phyloP scores from a whole-genome alignment of 2,113 vertebrate species.

The Hepsetus odoe region DNA sequence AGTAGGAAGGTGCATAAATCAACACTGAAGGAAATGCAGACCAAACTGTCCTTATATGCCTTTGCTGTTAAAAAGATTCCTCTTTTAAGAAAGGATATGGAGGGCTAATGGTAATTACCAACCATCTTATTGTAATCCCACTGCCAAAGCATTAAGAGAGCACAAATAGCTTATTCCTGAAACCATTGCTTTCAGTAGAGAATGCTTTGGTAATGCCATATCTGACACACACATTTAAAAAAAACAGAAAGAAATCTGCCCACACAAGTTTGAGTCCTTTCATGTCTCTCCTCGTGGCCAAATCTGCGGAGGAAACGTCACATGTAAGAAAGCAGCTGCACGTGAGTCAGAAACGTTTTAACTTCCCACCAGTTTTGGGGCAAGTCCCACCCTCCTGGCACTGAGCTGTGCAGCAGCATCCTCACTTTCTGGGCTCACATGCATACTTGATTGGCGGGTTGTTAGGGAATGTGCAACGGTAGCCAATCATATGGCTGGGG shows the following conservation, averaged over 20 bases:
- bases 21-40: no score
- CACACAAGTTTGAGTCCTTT: not conserved
- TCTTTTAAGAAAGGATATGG: not conserved
- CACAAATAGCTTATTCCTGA: no score
- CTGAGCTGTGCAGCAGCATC: slow-evolving; percentile 36
- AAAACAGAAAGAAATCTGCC: not conserved
- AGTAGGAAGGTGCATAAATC: no score
- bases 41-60: not conserved
- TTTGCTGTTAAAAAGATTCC: not conserved
- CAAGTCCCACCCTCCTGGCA: slow-evolving; percentile 43
- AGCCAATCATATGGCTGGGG: not conserved
- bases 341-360: slow-evolving; percentile 57
- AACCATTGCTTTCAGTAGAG: no score
- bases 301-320: slow-evolving; percentile 64
- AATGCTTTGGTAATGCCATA: not conserved
- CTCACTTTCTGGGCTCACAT: not conserved
- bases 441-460: not conserved
- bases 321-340: slow-evolving; percentile 64
- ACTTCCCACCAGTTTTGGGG: slow-evolving; percentile 22
- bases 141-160: no score
- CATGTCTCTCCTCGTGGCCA: slow-evolving; percentile 39
- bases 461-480: not conserved
- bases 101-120: not conserved
- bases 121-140: no score
- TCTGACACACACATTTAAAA: not conserved